Conservation (phyloP, 2,113 vertebrate species). For the Odobenus rosmarus region DNA sequence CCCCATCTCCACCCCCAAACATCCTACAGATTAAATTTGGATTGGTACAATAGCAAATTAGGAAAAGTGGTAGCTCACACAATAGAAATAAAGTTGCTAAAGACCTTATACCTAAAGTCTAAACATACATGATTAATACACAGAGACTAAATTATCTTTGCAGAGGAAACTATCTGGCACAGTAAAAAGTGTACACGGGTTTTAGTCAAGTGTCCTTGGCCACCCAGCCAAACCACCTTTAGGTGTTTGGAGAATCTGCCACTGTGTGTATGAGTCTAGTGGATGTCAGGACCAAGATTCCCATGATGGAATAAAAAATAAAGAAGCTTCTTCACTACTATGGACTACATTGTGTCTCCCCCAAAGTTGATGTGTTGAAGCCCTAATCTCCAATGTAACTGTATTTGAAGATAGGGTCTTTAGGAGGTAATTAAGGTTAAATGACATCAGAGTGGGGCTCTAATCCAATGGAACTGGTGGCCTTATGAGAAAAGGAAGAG, state of each 20-base stretch:
- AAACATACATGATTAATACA: not conserved
- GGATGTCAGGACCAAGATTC: not conserved
- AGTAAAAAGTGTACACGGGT: not conserved
- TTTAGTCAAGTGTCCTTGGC: not conserved
- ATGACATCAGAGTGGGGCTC: not conserved
- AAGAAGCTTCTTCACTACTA: not conserved
- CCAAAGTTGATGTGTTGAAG: not conserved
- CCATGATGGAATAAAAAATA: not conserved
- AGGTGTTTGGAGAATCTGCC: not conserved
- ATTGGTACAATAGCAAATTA: not conserved
- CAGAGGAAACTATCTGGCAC: not conserved
- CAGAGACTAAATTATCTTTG: not conserved
- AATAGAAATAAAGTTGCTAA: not conserved
- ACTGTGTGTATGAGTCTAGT: not conserved
- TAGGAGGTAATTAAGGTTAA: not conserved
- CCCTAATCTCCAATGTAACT: not conserved
- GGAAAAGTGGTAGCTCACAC: not conserved
- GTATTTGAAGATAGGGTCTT: not conserved
- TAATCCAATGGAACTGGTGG: not conserved
- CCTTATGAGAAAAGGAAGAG: not conserved
- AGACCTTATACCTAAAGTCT: not conserved
- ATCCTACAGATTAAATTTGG: not conserved
- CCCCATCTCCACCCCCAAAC: rapidly evolving
- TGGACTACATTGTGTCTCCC: not conserved
- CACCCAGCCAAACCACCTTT: not conserved